Conservation (phyloP, 1,140 invertebrate species). For the Anoplophora glabripennis region DNA sequence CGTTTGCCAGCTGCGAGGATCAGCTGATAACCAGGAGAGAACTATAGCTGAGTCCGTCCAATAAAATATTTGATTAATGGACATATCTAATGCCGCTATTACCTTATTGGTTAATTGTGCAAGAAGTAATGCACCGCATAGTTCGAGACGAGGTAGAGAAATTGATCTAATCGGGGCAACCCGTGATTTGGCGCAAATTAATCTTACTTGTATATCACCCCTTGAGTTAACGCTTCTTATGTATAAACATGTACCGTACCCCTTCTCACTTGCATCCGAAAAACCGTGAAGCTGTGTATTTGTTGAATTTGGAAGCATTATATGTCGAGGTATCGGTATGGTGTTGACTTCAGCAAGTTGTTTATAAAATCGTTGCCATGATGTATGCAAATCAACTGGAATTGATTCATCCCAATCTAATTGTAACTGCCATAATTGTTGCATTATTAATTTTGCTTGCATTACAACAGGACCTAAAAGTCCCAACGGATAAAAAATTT, state of each 20-base stretch:
- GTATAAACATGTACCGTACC: slow-evolving; percentile 42
- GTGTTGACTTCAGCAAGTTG: slow-evolving; percentile 12
- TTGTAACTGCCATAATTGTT: too few species aligned
- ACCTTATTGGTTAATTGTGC: slow-evolving; percentile 23
- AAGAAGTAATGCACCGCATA: slow-evolving; percentile 31
- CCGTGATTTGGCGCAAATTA: slow-evolving; percentile 38
- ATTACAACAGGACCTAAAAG: too few species aligned
- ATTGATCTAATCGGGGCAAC: slow-evolving; percentile 41
- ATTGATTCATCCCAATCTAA: too few species aligned
- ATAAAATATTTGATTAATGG: slow-evolving; percentile 26
- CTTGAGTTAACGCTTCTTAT: slow-evolving; percentile 19
- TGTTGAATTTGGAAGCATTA: background rate
- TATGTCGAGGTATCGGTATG: slow-evolving; percentile 2
- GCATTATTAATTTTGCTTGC: too few species aligned
- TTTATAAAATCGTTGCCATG: too few species aligned
- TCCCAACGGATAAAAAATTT: too few species aligned
- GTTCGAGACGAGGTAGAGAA: slow-evolving; percentile 35
- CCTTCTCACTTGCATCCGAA: slow-evolving; percentile 39
- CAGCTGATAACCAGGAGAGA: slow-evolving; percentile 33
- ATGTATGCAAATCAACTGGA: too few species aligned
- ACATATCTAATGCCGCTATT: slow-evolving; percentile 8
- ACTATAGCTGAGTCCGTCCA: slow-evolving; percentile 51
- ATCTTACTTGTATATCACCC: slow-evolving; percentile 8
- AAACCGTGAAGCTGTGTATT: slow-evolving; percentile 37
- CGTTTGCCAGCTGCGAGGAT: slow-evolving; percentile 31